Conservation (phyloP, 2,888 invertebrate genomes). For the Habroteleia sp. region DNA sequence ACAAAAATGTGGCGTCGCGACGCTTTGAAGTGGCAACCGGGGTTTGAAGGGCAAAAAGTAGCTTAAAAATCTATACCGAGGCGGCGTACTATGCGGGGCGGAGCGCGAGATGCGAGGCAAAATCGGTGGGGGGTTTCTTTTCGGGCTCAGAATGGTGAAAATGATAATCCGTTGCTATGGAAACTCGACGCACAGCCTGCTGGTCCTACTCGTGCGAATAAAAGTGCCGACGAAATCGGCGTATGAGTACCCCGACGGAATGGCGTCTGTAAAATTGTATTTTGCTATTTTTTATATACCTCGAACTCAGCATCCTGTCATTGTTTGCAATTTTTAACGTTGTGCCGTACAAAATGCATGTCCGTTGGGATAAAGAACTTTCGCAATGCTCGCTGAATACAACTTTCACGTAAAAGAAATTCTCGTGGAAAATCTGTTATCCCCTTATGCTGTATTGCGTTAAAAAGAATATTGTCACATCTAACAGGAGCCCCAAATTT, state of each 20-base stretch:
- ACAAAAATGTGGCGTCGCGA: conserved; percentile 77
- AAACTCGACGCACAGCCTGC: conserved; percentile 66
- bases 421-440: conserved; percentile 46
- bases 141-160: conserved; percentile 72
- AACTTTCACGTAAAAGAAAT: conserved; percentile 34
- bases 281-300: conserved; percentile 69
- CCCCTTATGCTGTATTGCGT: conserved; percentile 31
- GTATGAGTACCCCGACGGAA: conserved; percentile 70
- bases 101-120: conserved; percentile 61
- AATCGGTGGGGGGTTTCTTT: conserved; percentile 66
- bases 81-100: conserved; percentile 41
- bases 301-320: conserved; percentile 19
- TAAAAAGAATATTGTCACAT: conserved; percentile 23
- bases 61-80: conserved; percentile 75
- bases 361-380: conserved; percentile 40
- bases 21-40: conserved; percentile 74
- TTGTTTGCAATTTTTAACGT: conserved; percentile 52
- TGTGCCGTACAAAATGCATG: conserved; percentile 28
- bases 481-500: not conserved
- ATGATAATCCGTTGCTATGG: conserved; percentile 76
- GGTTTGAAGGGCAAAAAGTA: conserved; percentile 56
- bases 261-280: conserved; percentile 75
- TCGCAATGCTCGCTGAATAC: conserved; percentile 30
- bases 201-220: conserved; percentile 58
- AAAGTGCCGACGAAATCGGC: conserved; percentile 57